Evolutionary conservation across 2,888 invertebrate genomes (phyloP).

Genomic region (Diarsia rubi): DNA sequence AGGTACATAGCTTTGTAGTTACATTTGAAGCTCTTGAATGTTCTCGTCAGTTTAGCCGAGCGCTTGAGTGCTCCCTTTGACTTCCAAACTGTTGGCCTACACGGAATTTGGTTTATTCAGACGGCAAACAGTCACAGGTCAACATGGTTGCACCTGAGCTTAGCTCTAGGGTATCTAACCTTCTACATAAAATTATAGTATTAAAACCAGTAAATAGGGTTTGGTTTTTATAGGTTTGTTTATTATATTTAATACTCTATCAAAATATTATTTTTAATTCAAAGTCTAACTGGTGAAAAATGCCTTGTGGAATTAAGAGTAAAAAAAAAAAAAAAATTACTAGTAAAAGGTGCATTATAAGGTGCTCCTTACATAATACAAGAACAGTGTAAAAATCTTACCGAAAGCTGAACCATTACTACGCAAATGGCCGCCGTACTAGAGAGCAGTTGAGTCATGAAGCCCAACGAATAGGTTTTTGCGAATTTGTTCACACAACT

Average conservation of each 20-base stretch:
- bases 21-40: slow-evolving; percentile 24
- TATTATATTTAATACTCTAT: too few species aligned
- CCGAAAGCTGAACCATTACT: slow-evolving; percentile 75
- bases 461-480: slow-evolving; percentile 83
- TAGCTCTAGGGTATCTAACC: not conserved
- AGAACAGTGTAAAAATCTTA: not conserved
- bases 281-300: too few species aligned
- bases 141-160: not conserved
- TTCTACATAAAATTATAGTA: not conserved
- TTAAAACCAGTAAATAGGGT: not conserved
- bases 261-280: too few species aligned
- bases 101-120: slow-evolving; percentile 23
- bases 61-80: slow-evolving; percentile 26
- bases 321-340: too few species aligned
- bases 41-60: slow-evolving; percentile 13
- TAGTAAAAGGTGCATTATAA: too few species aligned
- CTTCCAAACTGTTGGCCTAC: slow-evolving; percentile 2
- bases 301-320: too few species aligned
- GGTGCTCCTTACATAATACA: not conserved
- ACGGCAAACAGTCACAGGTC: slow-evolving; percentile 1
- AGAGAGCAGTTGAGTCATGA: slow-evolving; percentile 88
- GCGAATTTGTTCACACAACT: slow-evolving; percentile 77
- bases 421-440: slow-evolving; percentile 89
- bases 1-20: not conserved
- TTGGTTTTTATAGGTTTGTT: too few species aligned